Percentiles rank a stretch among this genome's conserved stretches.
These are phyloP conservation scores for Trichogramma evanescens DNA, from an alignment of 2,888 invertebrate species.

Conservation along the genomic window DNA sequence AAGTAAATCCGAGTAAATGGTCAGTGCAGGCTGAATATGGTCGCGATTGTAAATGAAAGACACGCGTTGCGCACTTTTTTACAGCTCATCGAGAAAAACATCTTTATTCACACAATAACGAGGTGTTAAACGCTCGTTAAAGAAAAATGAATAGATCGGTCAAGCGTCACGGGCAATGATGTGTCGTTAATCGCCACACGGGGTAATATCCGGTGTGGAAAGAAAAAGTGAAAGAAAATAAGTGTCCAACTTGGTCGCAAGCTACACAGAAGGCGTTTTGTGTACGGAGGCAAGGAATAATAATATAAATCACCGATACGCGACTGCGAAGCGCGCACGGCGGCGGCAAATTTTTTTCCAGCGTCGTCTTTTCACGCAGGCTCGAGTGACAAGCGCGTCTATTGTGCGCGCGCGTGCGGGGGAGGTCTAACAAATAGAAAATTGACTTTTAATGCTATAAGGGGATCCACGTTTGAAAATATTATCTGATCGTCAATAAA, in stretches of 20 bases:
- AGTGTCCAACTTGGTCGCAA: background rate
- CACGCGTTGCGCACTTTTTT: too few species aligned
- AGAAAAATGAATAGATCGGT: background rate
- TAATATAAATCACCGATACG: background rate
- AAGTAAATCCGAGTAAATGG: too few species aligned
- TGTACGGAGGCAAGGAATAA: background rate
- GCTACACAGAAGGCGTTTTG: conserved; percentile 12
- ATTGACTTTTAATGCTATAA: conserved; percentile 16
- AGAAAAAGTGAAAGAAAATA: background rate
- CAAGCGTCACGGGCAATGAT: conserved; percentile 1
- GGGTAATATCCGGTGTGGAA: conserved; percentile 15
- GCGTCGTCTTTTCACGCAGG: too few species aligned
- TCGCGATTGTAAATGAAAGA: too few species aligned
- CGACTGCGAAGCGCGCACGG: background rate
- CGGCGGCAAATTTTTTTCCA: too few species aligned
- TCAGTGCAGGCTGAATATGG: too few species aligned
- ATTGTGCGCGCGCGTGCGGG: background rate
- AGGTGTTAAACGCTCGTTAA: conserved; percentile 14
- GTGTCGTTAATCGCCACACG: conserved; percentile 7
- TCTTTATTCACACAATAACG: background rate
- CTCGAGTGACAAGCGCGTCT: background rate
- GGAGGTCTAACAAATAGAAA: background rate
- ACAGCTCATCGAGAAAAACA: too few species aligned
- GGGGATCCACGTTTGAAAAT: too few species aligned
- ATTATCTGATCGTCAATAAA: too few species aligned